Base-by-base conservation (phyloP, 1,140 invertebrate species). In the Hylyphantes graminicola region DNA sequence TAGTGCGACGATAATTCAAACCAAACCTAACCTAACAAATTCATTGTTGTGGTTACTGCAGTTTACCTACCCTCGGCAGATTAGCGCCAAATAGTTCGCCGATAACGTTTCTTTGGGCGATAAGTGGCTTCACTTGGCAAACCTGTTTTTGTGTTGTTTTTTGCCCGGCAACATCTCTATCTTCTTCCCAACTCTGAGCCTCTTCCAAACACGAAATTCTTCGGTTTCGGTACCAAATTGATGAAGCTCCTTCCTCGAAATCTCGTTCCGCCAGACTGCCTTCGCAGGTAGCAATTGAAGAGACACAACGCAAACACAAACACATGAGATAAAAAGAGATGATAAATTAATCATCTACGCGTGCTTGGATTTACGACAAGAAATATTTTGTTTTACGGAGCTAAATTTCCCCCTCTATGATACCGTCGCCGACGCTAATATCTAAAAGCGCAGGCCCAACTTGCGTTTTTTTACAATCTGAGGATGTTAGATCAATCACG, bases 341-440 rank as follows among this genome's bases (percentile, higher is more conserved):
- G 15, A 70, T 70, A 54, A 70, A 70, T 70, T 70, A 54, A 70
- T 70, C 50, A 54, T 70, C 21, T 17, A 17, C 17, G 68, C 68
- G 51, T 70, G 68, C 68, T 70, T 17, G 51, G 53, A 3, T 53
- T 70, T 51, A 70, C 11, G 50, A 70, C 19, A 70, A 70, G 68
- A 17, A 54, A n/a, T 50, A 68, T 3, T 12, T 12, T 35, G 19
- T n/a, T n/a, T n/a, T 68, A 67, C 13, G 19, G 12, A 35, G 48
- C 48, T 67, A 35, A 67, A 35, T 13, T 21, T 48, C 48, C 19
- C 12, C 19, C n/a, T 35, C 19, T 13, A 21, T 48, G 15, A 21
- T 13, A 59, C 11, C 7, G 12, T 59, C 19, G 21, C 19, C 48
- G 21, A 68, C 51, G 13, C 9, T n/a, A n/a, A 13, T n/a, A n/a